These are phyloP conservation scores for Oenanthe oenanthe DNA, from an alignment of 2,113 vertebrate species.

Conservation along the genomic window DNA sequence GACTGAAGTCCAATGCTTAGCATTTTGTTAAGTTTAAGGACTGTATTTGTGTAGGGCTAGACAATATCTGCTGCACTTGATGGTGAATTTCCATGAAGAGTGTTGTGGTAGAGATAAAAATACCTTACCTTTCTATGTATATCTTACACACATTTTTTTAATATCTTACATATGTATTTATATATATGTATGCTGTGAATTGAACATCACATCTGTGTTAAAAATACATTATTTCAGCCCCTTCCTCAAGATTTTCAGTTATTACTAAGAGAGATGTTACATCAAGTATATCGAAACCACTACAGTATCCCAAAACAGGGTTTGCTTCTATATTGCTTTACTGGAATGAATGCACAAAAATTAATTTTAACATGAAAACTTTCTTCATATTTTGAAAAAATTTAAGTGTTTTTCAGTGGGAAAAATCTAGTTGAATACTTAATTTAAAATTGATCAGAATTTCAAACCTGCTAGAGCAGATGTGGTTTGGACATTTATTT, in stretches of 20 bases:
- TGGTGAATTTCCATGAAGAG: not conserved
- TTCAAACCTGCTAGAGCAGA: slow-evolving; percentile 10
- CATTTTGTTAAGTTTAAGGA: not conserved
- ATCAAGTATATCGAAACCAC: not conserved
- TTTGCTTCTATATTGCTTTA: not conserved
- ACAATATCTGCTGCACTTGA: not conserved
- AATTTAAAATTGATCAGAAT: not conserved
- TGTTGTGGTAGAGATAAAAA: not conserved
- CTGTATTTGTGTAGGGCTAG: not conserved
- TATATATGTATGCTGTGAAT: not conserved
- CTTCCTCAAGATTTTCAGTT: not conserved
- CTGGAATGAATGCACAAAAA: not conserved
- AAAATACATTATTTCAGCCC: not conserved
- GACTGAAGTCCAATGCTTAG: not conserved
- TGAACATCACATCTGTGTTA: not conserved
- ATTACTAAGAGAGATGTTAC: not conserved
- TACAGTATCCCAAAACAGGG: not conserved
- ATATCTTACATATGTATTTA: not conserved
- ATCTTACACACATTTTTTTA: not conserved
- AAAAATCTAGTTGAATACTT: not conserved
- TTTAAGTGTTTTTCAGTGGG: not conserved
- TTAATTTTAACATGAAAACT: not conserved
- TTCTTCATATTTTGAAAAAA: not conserved
- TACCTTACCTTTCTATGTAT: not conserved
- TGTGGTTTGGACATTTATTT: slow-evolving; percentile 8